Conservation (phyloP, 2,113 vertebrate genomes). For the Microcebus tavaratra region DNA sequence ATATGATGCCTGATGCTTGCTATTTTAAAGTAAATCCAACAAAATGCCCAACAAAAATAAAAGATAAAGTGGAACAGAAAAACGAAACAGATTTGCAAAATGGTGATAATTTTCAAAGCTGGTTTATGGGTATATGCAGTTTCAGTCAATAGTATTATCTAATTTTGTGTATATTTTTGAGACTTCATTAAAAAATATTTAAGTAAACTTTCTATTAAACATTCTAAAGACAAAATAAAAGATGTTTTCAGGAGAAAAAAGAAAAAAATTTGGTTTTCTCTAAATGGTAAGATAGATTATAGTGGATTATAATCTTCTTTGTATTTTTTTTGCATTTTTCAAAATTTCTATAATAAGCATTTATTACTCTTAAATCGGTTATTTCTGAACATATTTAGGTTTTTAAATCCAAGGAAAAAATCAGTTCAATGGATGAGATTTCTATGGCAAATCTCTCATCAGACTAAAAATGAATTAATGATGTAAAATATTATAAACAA, state of each 20-base stretch:
- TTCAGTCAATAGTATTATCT: neutral
- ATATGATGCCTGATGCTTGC: neutral
- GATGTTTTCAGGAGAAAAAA: neutral
- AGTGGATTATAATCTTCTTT: neutral
- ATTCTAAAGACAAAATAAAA: slow-evolving; percentile 20
- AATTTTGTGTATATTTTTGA: neutral
- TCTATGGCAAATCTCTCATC: neutral
- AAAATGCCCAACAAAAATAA: slow-evolving; percentile 8
- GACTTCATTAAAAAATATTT: neutral
- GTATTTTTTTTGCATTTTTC: neutral
- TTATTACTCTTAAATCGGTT: neutral
- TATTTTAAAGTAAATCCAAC: neutral
- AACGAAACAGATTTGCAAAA: neutral
- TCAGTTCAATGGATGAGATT: neutral
- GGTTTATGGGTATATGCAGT: neutral
- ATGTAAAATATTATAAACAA: neutral
- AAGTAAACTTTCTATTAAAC: neutral
- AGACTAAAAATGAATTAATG: neutral
- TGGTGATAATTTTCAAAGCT: neutral
- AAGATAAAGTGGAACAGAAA: neutral
- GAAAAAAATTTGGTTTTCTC: neutral
- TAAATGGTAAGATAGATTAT: neutral
- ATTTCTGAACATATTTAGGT: neutral
- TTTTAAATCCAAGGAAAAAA: neutral
- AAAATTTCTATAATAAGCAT: slow-evolving; percentile 15